Percentiles rank a stretch among this genome's conserved stretches.
phyloP scores from a whole-genome alignment of 2,888 invertebrate genomes.

The Xanthorhoe designata region DNA sequence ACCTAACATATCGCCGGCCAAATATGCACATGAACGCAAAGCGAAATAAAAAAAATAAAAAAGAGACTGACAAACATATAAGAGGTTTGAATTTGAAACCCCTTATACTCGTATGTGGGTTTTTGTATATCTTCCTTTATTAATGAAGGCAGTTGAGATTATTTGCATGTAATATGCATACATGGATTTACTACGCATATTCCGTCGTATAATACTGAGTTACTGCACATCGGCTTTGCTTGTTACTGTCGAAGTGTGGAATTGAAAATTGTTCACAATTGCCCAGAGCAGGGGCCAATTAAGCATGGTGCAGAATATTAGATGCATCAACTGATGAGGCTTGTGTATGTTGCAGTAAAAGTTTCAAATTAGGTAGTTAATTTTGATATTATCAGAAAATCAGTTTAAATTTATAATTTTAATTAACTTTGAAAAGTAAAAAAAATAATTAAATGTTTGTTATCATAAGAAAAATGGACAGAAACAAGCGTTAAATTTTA shows the following conservation, averaged over 20 bases:
- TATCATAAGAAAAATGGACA: no score
- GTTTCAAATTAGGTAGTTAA: neutral
- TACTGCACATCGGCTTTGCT: slow-evolving; percentile 4
- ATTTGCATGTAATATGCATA: slow-evolving; percentile 33
- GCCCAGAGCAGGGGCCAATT: neutral
- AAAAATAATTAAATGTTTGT: no score
- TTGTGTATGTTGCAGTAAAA: neutral
- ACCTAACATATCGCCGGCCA: no score
- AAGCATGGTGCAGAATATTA: neutral
- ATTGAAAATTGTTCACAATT: neutral
- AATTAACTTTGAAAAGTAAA: no score
- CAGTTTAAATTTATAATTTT: no score
- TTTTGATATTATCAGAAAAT: neutral
- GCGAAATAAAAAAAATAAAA: no score
- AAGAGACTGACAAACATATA: no score
- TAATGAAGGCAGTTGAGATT: slow-evolving; percentile 22
- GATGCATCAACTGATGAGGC: neutral
- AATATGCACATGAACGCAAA: no score
- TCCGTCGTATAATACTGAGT: slow-evolving; percentile 25
- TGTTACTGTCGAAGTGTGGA: slow-evolving; percentile 8
- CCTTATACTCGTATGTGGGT: no score
- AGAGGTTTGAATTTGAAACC: no score
- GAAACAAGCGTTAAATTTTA: no score
- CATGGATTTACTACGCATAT: slow-evolving; percentile 23
- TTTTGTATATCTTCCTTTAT: slow-evolving; percentile 14